Percentiles rank a stretch among this genome's conserved stretches.
Conservation (phyloP, 2,113 vertebrate genomes). For the Pelodiscus sinensis region DNA sequence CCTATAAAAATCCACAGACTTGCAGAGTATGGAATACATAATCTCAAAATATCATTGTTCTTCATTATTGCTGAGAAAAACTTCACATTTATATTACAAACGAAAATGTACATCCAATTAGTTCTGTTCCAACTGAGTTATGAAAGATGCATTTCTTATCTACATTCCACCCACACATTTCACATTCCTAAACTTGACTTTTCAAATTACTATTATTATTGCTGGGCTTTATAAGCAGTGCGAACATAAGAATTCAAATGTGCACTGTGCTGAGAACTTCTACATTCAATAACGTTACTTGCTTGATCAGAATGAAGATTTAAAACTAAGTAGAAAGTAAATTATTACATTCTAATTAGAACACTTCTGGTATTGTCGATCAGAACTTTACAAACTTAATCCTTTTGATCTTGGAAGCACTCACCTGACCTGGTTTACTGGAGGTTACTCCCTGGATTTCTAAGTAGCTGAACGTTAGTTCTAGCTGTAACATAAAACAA, state of each 20-base stretch:
- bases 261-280: neutral
- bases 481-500: slow-evolving; percentile 83
- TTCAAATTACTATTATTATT: neutral
- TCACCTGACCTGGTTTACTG: slow-evolving; percentile 93
- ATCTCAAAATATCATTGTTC: neutral
- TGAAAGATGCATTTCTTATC: neutral
- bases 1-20: neutral
- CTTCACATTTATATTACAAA: neutral
- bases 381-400: neutral
- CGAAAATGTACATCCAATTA: neutral
- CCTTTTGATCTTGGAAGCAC: slow-evolving; percentile 27
- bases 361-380: neutral
- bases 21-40: neutral
- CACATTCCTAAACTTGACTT: neutral
- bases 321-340: neutral
- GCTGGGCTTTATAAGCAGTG: neutral
- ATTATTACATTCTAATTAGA: neutral
- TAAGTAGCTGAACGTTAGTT: slow-evolving; percentile 95
- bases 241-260: neutral
- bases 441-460: slow-evolving; percentile 95
- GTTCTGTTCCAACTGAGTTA: neutral
- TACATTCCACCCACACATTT: neutral
- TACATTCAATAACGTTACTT: neutral
- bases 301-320: neutral
- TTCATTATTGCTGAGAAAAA: neutral